Conservation (phyloP, 2,797 vertebrate genomes). For the Etheostoma perlongum region DNA sequence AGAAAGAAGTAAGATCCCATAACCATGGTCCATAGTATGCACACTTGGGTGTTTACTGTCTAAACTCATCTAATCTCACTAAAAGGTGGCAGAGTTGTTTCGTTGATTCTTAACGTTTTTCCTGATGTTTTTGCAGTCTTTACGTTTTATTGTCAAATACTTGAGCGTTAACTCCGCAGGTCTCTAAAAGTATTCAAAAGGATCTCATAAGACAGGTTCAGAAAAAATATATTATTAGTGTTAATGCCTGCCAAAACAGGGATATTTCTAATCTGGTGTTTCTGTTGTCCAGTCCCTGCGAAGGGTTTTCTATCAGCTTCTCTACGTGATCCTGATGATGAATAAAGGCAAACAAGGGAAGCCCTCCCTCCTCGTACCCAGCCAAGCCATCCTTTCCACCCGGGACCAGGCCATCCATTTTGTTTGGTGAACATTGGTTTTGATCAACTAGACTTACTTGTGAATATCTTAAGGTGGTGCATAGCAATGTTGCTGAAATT, state of each 20-base stretch:
- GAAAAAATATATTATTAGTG: not conserved
- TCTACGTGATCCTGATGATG: slow-evolving; percentile 92
- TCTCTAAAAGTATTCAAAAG: too few relatives aligned
- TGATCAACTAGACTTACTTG: not conserved
- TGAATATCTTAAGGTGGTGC: not conserved
- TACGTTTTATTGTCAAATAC: too few relatives aligned
- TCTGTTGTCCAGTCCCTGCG: slow-evolving; percentile 82
- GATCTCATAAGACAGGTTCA: too few relatives aligned
- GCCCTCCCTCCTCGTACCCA: slow-evolving; percentile 69
- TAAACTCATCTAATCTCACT: too few relatives aligned
- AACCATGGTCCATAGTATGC: not conserved
- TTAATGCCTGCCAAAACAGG: not conserved
- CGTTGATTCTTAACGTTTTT: too few relatives aligned
- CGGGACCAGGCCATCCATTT: slow-evolving; percentile 89
- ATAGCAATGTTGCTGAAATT: not conserved
- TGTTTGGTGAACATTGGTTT: slow-evolving; percentile 86
- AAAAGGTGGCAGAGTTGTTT: too few relatives aligned
- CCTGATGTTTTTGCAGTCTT: too few relatives aligned
- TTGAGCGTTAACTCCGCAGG: not conserved
- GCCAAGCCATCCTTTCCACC: slow-evolving; percentile 73
- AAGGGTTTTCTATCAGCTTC: slow-evolving; percentile 86
- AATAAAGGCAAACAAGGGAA: slow-evolving; percentile 72
- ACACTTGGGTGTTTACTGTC: not conserved
- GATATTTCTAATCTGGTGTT: not conserved
- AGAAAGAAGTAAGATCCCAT: slow-evolving; percentile 84